Evolutionary conservation across 2,888 invertebrate species (phyloP).

Genomic region (Lycocerus yunnanus): DNA sequence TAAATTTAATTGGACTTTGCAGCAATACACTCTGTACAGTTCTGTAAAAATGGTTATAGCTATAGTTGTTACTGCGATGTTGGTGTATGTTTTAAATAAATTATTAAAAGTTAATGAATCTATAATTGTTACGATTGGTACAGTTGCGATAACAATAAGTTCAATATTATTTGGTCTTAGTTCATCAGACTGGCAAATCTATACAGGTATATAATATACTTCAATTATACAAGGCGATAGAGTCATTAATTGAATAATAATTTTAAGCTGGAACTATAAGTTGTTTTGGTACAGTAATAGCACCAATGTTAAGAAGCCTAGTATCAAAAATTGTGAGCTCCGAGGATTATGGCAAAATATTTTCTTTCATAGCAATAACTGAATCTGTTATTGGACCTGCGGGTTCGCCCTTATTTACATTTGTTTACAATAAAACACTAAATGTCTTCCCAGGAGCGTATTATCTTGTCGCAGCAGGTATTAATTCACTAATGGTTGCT

Average conservation of each 20-base stretch:
- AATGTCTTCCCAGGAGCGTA: slow-evolving; percentile 62
- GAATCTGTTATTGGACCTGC: slow-evolving; percentile 68
- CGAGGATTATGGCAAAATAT: slow-evolving; percentile 66
- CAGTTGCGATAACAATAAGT: slow-evolving; percentile 35
- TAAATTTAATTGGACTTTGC: slow-evolving; percentile 68
- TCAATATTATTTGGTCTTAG: slow-evolving; percentile 50
- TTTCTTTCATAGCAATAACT: slow-evolving; percentile 67
- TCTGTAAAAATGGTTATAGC: slow-evolving; percentile 59
- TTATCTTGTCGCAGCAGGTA: slow-evolving; percentile 60
- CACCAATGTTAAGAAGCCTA: slow-evolving; percentile 64
- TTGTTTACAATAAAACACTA: slow-evolving; percentile 65
- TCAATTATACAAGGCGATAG: background rate
- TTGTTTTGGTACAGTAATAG: slow-evolving; percentile 58
- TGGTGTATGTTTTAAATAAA: slow-evolving; percentile 62
- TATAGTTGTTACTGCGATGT: slow-evolving; percentile 62
- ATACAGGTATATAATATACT: slow-evolving; percentile 54
- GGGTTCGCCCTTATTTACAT: slow-evolving; percentile 66
- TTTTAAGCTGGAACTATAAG: background rate
- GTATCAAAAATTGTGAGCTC: slow-evolving; percentile 64
- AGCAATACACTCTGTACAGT: slow-evolving; percentile 64
- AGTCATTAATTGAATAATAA: background rate
- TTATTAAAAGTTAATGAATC: slow-evolving; percentile 56
- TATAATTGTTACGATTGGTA: slow-evolving; percentile 52
- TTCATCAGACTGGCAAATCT: slow-evolving; percentile 58
- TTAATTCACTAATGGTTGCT: background rate